A percentile compares a stretch with the other conserved stretches of the same genome.
Conservation (phyloP, 2,888 invertebrate species). For the Apoda limacodes region DNA sequence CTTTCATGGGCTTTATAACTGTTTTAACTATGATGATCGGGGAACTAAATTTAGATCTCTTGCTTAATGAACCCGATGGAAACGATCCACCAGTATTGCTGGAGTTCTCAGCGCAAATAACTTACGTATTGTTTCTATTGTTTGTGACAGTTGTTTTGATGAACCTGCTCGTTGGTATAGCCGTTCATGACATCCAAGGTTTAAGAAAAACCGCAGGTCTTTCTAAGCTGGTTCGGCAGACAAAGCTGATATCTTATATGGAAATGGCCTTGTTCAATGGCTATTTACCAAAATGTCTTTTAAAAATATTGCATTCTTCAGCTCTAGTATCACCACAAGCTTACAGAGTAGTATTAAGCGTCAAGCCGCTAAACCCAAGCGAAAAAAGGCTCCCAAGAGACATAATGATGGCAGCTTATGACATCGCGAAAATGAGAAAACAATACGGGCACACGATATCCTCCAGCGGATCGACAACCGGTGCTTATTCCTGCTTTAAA, state of each 20-base stretch:
- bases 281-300: conserved; percentile 79
- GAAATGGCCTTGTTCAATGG: conserved; percentile 85
- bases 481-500: conserved; percentile 74
- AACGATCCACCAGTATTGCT: conserved; percentile 81
- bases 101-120: conserved; percentile 85
- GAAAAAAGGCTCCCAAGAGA: conserved; percentile 84
- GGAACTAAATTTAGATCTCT: conserved; percentile 81
- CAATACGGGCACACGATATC: conserved; percentile 77
- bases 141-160: conserved; percentile 89
- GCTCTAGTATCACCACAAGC: conserved; percentile 85
- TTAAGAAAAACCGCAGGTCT: conserved; percentile 87
- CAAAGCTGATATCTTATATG: conserved; percentile 88
- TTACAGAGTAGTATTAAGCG: conserved; percentile 83
- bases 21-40: conserved; percentile 93
- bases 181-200: conserved; percentile 89
- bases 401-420: conserved; percentile 83
- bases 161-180: conserved; percentile 88
- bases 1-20: conserved; percentile 86
- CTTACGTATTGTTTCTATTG: conserved; percentile 82
- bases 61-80: conserved; percentile 81
- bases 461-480: conserved; percentile 72
- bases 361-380: conserved; percentile 85
- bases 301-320: conserved; percentile 81
- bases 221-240: conserved; percentile 85
- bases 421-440: conserved; percentile 82